Evolutionary conservation across 1,140 invertebrate genomes (phyloP).

Genomic region (Saxidomus purpurata): DNA sequence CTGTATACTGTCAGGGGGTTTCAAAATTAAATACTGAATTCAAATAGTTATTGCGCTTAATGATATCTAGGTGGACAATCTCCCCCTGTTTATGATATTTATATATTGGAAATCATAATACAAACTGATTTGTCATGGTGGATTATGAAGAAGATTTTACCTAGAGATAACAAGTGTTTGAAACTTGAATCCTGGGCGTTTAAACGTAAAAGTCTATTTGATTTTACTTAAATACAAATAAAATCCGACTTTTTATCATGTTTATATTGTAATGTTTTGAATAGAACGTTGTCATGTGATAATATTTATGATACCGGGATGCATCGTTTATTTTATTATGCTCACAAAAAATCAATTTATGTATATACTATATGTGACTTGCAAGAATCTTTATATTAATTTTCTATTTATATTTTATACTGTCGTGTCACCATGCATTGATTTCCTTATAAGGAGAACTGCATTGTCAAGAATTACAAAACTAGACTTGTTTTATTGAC

Average conservation of each 20-base stretch:
- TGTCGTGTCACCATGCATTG: too few species aligned
- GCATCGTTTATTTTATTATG: too few species aligned
- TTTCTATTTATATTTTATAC: too few species aligned
- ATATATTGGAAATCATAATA: not conserved
- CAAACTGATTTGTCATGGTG: slow-evolving; percentile 23
- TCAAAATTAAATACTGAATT: slow-evolving; percentile 11
- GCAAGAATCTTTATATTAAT: too few species aligned
- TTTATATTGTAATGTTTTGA: not conserved
- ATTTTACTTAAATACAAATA: not conserved
- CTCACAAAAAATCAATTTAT: too few species aligned
- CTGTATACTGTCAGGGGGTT: not conserved
- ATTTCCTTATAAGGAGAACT: too few species aligned
- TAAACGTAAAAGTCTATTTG: not conserved
- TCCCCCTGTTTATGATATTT: not conserved
- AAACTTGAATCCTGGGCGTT: not conserved
- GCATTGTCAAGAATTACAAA: too few species aligned
- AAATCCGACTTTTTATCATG: not conserved
- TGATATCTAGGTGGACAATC: slow-evolving; percentile 7
- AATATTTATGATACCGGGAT: too few species aligned
- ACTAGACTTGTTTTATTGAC: too few species aligned
- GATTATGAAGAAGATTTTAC: not conserved
- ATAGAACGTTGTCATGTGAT: not conserved
- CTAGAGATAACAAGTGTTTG: not conserved
- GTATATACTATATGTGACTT: too few species aligned
- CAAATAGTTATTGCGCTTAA: not conserved